phyloP scores from a whole-genome alignment of 2,113 vertebrate genomes.

The Leiothrix lutea region DNA sequence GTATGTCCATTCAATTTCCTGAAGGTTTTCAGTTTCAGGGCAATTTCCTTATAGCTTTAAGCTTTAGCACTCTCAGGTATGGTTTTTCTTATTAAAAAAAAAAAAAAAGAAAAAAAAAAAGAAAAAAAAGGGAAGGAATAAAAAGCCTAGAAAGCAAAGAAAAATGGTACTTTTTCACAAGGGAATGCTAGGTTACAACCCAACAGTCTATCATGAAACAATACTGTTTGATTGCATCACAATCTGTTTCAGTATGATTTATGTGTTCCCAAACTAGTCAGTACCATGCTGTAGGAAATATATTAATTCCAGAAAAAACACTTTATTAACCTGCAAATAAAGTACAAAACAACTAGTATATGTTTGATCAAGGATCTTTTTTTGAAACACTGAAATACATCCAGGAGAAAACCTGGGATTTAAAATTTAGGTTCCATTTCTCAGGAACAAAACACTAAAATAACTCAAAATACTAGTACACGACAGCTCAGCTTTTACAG shows the following conservation, averaged over 20 bases:
- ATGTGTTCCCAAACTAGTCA: slow-evolving; percentile 13
- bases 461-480: not conserved
- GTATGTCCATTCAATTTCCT: slow-evolving; percentile 71
- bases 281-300: not conserved
- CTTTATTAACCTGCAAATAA: not conserved
- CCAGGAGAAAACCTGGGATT: not conserved
- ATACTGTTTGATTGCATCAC: slow-evolving; percentile 37
- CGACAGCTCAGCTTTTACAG: not conserved
- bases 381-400: not conserved
- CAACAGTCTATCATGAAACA: slow-evolving; percentile 31
- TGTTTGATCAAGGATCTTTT: not conserved
- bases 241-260: slow-evolving; percentile 33
- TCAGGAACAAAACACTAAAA: not conserved
- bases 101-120: not conserved
- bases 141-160: slow-evolving; percentile 33
- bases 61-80: slow-evolving; percentile 50
- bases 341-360: not conserved
- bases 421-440: not conserved
- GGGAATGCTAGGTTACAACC: slow-evolving; percentile 23
- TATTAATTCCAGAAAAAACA: slow-evolving; percentile 23
- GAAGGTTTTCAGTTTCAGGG: slow-evolving; percentile 68
- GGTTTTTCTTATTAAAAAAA: slow-evolving; percentile 9
- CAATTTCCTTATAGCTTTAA: slow-evolving; percentile 69
- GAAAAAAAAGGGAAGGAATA: not conserved
- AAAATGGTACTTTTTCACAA: slow-evolving; percentile 32